Evolutionary conservation across 1,140 invertebrate species (phyloP).

Genomic region (Ruditapes philippinarum): DNA sequence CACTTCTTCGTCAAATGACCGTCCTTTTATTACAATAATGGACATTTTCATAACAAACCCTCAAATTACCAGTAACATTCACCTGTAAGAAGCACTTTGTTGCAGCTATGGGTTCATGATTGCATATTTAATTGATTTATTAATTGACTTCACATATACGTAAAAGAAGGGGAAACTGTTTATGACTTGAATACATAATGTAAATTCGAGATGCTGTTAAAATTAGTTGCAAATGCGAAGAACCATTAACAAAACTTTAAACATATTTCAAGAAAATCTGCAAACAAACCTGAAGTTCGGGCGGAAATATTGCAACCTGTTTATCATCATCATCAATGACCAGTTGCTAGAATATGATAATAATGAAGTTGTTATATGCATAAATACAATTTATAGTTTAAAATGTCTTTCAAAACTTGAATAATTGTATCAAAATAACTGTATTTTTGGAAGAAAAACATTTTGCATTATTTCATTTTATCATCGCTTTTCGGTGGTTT

Average conservation of each 20-base stretch:
- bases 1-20: not conserved
- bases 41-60: too few species aligned
- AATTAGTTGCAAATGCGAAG: not conserved
- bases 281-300: constrained; percentile 54
- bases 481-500: too few species aligned
- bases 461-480: too few species aligned
- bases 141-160: too few species aligned
- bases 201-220: not conserved
- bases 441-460: not conserved
- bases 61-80: too few species aligned
- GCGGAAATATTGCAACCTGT: constrained; percentile 45
- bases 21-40: not conserved
- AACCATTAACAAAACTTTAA: too few species aligned
- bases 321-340: not conserved
- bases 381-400: too few species aligned
- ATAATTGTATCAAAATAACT: not conserved
- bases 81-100: not conserved
- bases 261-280: too few species aligned
- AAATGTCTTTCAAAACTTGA: too few species aligned
- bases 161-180: not conserved
- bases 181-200: not conserved
- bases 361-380: not conserved
- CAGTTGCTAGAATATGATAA: not conserved
- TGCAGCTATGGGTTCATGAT: too few species aligned
- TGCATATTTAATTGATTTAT: too few species aligned